These are phyloP conservation scores for Helobdella robusta DNA, from an alignment of 2,888 invertebrate species.

Conservation along the genomic window DNA sequence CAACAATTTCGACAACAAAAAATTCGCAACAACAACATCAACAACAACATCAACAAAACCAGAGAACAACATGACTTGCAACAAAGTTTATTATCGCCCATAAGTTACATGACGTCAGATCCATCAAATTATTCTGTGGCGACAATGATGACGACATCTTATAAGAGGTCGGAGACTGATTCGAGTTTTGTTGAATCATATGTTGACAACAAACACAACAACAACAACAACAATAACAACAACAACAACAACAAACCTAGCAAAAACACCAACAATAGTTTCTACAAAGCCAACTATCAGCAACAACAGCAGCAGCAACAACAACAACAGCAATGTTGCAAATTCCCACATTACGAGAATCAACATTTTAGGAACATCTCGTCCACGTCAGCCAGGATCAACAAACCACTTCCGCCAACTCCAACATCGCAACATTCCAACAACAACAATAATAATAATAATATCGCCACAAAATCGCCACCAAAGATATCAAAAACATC, in stretches of 20 bases:
- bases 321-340: background rate
- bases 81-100: background rate
- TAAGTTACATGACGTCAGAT: constrained; percentile 9
- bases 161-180: constrained; percentile 22
- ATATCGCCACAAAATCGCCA: no score
- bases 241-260: background rate
- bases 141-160: constrained; percentile 22
- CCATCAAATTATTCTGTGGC: constrained; percentile 21
- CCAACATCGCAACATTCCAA: no score
- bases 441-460: no score
- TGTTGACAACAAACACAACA: background rate
- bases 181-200: background rate
- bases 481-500: background rate
- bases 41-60: no score
- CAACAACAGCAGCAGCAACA: background rate
- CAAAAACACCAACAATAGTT: background rate
- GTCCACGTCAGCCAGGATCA: background rate
- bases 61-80: background rate
- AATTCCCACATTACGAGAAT: background rate
- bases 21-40: background rate
- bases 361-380: background rate
- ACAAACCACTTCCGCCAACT: background rate
- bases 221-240: background rate
- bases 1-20: background rate
- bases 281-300: background rate